Evolutionary conservation across 2,797 vertebrate genomes (phyloP).

Genomic region (Kryptolebias ocellatus): DNA sequence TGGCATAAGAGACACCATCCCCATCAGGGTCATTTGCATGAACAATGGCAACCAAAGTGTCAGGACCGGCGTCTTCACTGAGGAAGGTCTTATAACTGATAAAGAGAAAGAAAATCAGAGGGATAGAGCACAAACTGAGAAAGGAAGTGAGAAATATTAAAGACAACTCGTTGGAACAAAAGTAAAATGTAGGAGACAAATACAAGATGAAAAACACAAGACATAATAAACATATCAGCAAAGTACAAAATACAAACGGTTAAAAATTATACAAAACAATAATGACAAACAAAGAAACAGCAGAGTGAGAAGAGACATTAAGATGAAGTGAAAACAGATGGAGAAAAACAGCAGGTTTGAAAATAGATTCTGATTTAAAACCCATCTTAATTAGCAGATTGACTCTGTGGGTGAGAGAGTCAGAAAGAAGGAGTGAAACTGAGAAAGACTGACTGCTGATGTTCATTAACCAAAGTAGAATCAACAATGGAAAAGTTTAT

Average conservation of each 20-base stretch:
- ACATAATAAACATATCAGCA: not conserved
- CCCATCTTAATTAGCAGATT: constrained; percentile 41
- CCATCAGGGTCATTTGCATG: constrained; percentile 91
- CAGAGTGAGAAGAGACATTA: constrained; percentile 20
- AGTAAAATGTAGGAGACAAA: not conserved
- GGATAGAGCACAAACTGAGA: too few species aligned
- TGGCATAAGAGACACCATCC: constrained; percentile 86
- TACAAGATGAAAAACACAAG: not conserved
- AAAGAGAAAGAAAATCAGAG: not conserved
- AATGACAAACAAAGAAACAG: constrained; percentile 28
- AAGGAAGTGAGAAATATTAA: not conserved
- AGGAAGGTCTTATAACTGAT: constrained; percentile 90
- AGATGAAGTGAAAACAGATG: constrained; percentile 44
- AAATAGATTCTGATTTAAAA: constrained; percentile 51
- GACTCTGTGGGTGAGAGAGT: constrained; percentile 39
- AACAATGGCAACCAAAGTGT: constrained; percentile 88
- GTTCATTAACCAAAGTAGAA: constrained; percentile 6
- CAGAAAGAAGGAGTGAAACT: constrained; percentile 13
- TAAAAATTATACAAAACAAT: constrained; percentile 2
- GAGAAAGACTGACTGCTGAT: not conserved
- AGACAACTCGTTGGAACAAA: not conserved
- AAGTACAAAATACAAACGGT: not conserved
- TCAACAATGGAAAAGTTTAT: not conserved
- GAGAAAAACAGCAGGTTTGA: constrained; percentile 26
- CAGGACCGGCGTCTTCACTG: constrained; percentile 90